Percentiles rank a stretch among this genome's conserved stretches.
phyloP scores from a whole-genome alignment of 2,797 vertebrate species.

The Amblyopsis hoosieri region DNA sequence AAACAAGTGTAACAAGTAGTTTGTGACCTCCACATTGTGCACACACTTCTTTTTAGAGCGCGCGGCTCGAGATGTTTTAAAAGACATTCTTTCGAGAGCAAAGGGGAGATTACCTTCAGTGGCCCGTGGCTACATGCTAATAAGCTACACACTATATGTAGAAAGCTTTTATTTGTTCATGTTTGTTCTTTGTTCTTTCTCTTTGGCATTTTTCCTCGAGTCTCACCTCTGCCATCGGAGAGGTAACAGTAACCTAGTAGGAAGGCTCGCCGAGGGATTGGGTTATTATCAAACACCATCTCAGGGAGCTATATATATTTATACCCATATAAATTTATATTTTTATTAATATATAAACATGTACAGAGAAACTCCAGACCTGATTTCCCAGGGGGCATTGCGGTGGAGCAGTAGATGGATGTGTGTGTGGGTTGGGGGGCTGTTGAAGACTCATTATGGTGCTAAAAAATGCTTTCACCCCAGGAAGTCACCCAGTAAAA shows the following conservation, averaged over 20 bases:
- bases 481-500: constrained; percentile 58
- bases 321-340: constrained; percentile 24
- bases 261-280: constrained; percentile 11
- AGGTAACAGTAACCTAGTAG: constrained; percentile 17
- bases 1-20: no score
- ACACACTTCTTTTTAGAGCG: no score
- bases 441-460: constrained; percentile 51
- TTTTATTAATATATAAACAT: constrained; percentile 47
- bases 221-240: constrained; percentile 20
- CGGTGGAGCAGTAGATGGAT: background rate
- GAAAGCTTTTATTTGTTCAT: background rate
- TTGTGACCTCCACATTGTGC: no score
- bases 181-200: background rate
- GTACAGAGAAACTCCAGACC: constrained; percentile 25
- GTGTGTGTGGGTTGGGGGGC: background rate
- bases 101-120: constrained; percentile 8
- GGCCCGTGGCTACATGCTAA: background rate
- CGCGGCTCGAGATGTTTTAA: no score
- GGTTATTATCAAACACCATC: constrained; percentile 31
- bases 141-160: background rate
- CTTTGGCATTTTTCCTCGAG: constrained; percentile 13
- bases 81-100: background rate
- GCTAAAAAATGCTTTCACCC: constrained; percentile 49
- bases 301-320: constrained; percentile 26
- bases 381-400: constrained; percentile 43